Evolutionary conservation across 2,888 invertebrate genomes (phyloP).

Genomic region (Scaptomyza caliginosa): DNA sequence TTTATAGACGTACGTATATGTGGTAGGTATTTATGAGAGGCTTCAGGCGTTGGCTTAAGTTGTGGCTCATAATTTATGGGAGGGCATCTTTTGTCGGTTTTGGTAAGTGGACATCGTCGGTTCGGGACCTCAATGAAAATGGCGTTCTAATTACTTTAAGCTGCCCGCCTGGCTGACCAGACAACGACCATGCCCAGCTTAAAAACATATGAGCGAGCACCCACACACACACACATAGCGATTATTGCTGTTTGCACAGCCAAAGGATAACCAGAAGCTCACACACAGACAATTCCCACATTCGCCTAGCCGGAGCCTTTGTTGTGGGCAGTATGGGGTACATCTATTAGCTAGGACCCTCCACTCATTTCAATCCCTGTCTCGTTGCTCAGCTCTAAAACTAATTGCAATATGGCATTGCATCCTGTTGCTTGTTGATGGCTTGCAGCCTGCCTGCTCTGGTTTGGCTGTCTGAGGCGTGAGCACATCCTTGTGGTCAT

Average conservation of each 20-base stretch:
- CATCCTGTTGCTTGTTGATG: conserved; percentile 53
- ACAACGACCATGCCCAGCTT: conserved; percentile 12
- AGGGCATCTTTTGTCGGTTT: conserved; percentile 1
- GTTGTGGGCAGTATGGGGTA: conserved; percentile 28
- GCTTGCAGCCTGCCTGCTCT: neutral
- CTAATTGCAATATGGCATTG: conserved; percentile 76
- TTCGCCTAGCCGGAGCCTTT: conserved; percentile 28
- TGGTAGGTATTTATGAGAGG: conserved; percentile 8
- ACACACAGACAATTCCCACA: neutral
- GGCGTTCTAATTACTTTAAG: conserved; percentile 77
- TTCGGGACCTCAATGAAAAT: conserved; percentile 38
- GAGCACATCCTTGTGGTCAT: conserved; percentile 46
- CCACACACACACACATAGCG: conserved; percentile 22
- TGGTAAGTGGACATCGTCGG: neutral
- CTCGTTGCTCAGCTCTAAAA: conserved; percentile 52
- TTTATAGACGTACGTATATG: conserved; percentile 6
- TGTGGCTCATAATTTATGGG: conserved; percentile 64
- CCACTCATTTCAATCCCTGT: conserved; percentile 14
- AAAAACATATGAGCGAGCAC: conserved; percentile 21
- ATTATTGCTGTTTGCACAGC: conserved; percentile 56
- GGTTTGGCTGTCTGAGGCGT: neutral
- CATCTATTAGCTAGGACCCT: conserved; percentile 63
- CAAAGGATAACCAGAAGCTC: conserved; percentile 35
- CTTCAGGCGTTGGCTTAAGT: conserved; percentile 61
- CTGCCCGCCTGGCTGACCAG: conserved; percentile 51